Conservation (phyloP, 2,113 vertebrate genomes). For the Aspidoscelis tigris region DNA sequence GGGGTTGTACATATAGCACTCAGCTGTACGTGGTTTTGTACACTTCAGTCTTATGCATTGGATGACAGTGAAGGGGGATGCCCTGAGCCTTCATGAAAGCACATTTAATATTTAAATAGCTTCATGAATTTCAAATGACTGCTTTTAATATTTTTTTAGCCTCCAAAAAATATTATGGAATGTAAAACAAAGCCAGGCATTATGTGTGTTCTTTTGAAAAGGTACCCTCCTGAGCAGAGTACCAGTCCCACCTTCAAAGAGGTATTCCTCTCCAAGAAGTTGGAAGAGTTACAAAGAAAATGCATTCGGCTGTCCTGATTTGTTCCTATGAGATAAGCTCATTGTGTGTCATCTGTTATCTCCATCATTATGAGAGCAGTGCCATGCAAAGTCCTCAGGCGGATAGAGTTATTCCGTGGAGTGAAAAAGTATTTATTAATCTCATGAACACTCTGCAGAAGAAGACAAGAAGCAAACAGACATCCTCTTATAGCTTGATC, state of each 20-base stretch:
- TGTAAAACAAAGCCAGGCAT: background rate
- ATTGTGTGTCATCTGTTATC: conserved; percentile 19
- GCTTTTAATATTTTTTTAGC: conserved; percentile 22
- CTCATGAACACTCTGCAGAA: conserved; percentile 35
- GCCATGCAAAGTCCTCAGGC: conserved; percentile 25
- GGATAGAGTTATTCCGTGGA: conserved; percentile 36
- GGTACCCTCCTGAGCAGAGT: background rate
- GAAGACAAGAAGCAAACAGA: conserved; percentile 8
- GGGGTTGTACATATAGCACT: background rate
- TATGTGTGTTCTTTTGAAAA: conserved; percentile 39
- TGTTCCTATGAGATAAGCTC: conserved; percentile 29
- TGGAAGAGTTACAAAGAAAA: background rate
- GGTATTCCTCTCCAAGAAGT: conserved; percentile 43
- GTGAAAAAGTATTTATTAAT: conserved; percentile 35
- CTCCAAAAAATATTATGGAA: background rate
- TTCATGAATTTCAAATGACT: conserved; percentile 25
- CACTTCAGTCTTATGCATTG: background rate
- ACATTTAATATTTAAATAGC: conserved; percentile 33
- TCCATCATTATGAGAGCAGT: conserved; percentile 27
- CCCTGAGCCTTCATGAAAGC: conserved; percentile 37
- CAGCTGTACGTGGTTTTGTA: conserved; percentile 17
- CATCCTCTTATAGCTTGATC: background rate
- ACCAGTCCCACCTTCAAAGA: conserved; percentile 5
- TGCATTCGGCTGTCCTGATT: conserved; percentile 5
- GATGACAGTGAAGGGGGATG: background rate